These are phyloP conservation scores for Anastrepha obliqua DNA, from an alignment of 1,140 invertebrate species.

Conservation along the genomic window DNA sequence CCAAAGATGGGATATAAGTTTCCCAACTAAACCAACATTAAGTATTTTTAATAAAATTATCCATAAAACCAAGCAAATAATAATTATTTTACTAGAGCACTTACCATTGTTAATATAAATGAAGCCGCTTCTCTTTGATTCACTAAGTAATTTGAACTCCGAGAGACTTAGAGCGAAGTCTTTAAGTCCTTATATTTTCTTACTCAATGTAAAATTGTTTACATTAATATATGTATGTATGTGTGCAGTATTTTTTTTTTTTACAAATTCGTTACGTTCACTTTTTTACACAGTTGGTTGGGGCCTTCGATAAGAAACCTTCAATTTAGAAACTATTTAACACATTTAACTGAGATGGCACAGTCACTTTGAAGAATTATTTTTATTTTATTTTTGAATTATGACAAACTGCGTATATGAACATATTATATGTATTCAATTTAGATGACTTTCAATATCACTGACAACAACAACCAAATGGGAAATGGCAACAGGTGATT, in stretches of 20 bases:
- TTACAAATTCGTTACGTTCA: slow-evolving; percentile 6
- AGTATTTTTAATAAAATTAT: too few species aligned
- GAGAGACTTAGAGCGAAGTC: not conserved
- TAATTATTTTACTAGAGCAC: not conserved
- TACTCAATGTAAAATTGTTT: not conserved
- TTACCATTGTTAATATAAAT: slow-evolving; percentile 14
- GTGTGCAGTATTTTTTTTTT: not conserved
- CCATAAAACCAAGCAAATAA: too few species aligned
- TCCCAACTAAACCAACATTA: too few species aligned
- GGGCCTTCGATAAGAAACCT: not conserved
- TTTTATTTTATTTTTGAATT: not conserved
- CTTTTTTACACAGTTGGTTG: slow-evolving; percentile 36
- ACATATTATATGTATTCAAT: not conserved
- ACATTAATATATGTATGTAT: not conserved
- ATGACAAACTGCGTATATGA: not conserved
- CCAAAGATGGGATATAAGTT: too few species aligned
- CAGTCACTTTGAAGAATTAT: not conserved
- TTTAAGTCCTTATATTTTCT: not conserved
- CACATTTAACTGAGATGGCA: not conserved
- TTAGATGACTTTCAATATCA: not conserved
- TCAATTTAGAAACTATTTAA: not conserved
- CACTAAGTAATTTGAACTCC: not conserved
- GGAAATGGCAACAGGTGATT: not conserved
- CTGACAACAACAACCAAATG: not conserved
- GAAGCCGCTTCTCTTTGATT: not conserved